A percentile compares a stretch with the other conserved stretches of the same genome.
phyloP scores from a whole-genome alignment of 2,888 invertebrate species.

The Orthosia cruda region DNA sequence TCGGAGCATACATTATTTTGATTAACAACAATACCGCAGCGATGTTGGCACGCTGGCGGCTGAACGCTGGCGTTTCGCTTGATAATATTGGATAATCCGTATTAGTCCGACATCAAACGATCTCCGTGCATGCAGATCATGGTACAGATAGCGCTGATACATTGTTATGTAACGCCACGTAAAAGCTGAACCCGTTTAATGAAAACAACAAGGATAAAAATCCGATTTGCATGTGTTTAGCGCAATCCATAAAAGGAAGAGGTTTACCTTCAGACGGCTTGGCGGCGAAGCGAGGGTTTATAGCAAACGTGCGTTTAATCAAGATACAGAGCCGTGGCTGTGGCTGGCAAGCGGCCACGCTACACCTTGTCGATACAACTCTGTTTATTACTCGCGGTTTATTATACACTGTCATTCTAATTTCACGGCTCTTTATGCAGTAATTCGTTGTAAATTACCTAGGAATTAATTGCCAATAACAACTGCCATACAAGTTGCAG shows the following conservation, averaged over 20 bases:
- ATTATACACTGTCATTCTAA: conserved; percentile 78
- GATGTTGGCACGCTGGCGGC: conserved; percentile 64
- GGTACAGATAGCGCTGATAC: conserved; percentile 55
- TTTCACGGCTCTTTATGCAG: conserved; percentile 65
- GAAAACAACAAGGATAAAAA: conserved; percentile 60
- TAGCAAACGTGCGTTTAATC: conserved; percentile 76
- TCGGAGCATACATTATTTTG: conserved; percentile 75
- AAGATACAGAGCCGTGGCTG: conserved; percentile 73
- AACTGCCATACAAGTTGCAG: conserved; percentile 19
- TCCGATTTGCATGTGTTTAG: conserved; percentile 75
- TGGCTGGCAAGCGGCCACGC: conserved; percentile 78
- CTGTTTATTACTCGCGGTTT: conserved; percentile 74
- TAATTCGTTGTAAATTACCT: conserved; percentile 45
- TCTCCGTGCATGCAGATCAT: conserved; percentile 63
- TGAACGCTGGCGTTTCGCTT: conserved; percentile 61
- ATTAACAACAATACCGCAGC: conserved; percentile 73
- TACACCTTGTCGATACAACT: conserved; percentile 73
- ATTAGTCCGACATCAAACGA: conserved; percentile 70
- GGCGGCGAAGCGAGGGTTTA: conserved; percentile 77
- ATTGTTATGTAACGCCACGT: conserved; percentile 52
- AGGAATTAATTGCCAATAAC: conserved; percentile 46
- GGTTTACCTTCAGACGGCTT: conserved; percentile 86
- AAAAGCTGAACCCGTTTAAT: conserved; percentile 55
- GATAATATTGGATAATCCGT: conserved; percentile 74
- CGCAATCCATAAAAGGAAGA: conserved; percentile 74